Conservation (phyloP, 2,797 vertebrate species). For the Fringilla coelebs region DNA sequence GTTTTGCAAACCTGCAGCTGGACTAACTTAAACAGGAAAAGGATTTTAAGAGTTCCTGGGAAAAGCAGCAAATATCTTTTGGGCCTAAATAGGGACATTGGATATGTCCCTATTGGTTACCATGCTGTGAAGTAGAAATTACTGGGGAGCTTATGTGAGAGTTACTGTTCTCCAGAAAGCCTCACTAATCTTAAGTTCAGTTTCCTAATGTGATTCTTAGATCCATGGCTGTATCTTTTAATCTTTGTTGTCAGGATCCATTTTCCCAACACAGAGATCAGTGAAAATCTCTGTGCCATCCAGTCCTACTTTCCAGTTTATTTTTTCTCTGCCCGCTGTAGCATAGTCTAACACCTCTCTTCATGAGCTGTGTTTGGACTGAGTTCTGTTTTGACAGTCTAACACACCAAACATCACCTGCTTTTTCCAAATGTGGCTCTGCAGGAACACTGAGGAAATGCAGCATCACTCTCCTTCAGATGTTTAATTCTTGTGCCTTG, state of each 20-base stretch:
- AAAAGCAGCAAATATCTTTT: neutral
- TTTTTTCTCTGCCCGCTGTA: neutral
- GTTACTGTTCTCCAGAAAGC: neutral
- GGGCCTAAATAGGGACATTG: neutral
- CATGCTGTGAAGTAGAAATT: neutral
- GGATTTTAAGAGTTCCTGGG: neutral
- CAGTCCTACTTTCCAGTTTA: neutral
- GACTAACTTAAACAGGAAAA: neutral
- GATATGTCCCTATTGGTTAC: neutral
- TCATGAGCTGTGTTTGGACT: neutral
- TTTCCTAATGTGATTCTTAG: neutral
- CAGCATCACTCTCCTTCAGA: neutral
- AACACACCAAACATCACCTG: neutral
- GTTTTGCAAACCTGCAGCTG: neutral
- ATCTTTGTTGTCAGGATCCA: neutral
- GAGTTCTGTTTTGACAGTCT: neutral
- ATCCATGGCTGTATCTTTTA: neutral
- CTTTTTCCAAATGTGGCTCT: neutral
- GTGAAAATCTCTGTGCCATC: neutral
- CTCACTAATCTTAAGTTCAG: neutral
- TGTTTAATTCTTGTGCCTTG: neutral
- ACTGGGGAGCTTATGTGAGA: neutral
- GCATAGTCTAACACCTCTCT: neutral
- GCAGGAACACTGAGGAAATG: neutral
- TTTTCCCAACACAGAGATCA: neutral